Percentiles rank a stretch among this genome's conserved stretches.
Conservation (phyloP, 2,888 invertebrate genomes). For the Cyclophora albipunctata region DNA sequence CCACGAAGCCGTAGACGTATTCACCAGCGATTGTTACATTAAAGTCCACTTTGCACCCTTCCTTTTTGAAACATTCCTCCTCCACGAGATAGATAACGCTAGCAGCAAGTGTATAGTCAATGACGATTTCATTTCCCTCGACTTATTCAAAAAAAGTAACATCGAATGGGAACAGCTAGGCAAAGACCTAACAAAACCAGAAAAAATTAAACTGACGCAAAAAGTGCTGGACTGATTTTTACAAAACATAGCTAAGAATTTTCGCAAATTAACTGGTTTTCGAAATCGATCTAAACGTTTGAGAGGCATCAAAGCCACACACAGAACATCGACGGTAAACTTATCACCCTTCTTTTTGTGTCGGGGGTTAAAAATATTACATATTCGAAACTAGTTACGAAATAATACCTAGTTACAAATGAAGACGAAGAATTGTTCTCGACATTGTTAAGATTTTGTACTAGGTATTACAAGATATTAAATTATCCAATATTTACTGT, state of each 20-base stretch:
- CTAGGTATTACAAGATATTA: too few species aligned
- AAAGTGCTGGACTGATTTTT: conserved; percentile 38
- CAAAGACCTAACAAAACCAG: conserved; percentile 70
- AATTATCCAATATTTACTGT: too few species aligned
- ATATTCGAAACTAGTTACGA: not conserved
- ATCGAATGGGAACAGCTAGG: conserved; percentile 76
- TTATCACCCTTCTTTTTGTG: too few species aligned
- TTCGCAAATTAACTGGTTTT: too few species aligned
- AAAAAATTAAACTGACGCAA: conserved; percentile 73
- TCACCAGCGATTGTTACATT: conserved; percentile 80
- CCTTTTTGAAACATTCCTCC: conserved; percentile 84
- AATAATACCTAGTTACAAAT: not conserved
- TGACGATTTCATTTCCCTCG: conserved; percentile 78
- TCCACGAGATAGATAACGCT: conserved; percentile 75
- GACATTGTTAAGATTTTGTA: too few species aligned
- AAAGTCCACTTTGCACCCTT: conserved; percentile 84
- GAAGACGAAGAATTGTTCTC: not conserved
- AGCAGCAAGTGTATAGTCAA: conserved; percentile 79
- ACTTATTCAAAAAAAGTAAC: conserved; percentile 77
- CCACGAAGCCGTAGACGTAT: conserved; percentile 80
- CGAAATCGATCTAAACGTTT: too few species aligned
- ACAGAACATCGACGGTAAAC: too few species aligned
- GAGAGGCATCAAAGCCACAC: too few species aligned
- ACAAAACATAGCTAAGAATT: too few species aligned
- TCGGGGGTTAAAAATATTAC: too few species aligned